Evolutionary conservation across 2,797 vertebrate genomes (phyloP).

Genomic region (Uromys caudimaculatus): DNA sequence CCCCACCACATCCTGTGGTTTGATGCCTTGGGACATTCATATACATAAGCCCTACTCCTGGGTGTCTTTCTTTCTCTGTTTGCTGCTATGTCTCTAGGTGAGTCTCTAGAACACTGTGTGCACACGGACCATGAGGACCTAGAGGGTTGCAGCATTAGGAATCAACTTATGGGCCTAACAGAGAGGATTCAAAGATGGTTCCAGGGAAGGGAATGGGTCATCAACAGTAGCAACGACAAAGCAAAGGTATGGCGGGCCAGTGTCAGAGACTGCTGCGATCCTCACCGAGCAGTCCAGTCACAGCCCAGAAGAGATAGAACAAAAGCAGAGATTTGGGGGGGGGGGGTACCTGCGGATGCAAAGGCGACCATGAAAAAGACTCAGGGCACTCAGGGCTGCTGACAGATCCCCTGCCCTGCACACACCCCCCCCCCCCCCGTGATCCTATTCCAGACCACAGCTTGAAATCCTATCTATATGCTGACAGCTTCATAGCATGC

Average conservation of each 20-base stretch:
- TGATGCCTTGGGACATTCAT: background rate
- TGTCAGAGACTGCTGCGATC: background rate
- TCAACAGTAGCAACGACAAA: background rate
- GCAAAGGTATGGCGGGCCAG: background rate
- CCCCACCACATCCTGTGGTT: background rate
- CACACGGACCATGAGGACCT: background rate
- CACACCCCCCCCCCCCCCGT: too few species aligned
- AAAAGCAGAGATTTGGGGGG: background rate
- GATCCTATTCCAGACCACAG: background rate
- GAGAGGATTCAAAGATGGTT: background rate
- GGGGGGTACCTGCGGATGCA: background rate
- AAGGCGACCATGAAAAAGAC: background rate
- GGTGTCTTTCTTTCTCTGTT: constrained; percentile 22
- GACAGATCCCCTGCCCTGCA: background rate
- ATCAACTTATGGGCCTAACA: background rate
- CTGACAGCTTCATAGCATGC: background rate
- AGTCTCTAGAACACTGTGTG: background rate
- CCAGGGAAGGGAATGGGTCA: background rate
- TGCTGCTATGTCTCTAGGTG: background rate
- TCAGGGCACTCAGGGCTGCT: background rate
- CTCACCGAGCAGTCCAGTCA: background rate
- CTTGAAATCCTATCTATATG: background rate
- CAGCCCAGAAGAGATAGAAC: background rate
- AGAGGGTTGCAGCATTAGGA: background rate
- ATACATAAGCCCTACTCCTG: background rate